Conservation (phyloP, 2,113 vertebrate species). For the Myiagra hebetior region DNA sequence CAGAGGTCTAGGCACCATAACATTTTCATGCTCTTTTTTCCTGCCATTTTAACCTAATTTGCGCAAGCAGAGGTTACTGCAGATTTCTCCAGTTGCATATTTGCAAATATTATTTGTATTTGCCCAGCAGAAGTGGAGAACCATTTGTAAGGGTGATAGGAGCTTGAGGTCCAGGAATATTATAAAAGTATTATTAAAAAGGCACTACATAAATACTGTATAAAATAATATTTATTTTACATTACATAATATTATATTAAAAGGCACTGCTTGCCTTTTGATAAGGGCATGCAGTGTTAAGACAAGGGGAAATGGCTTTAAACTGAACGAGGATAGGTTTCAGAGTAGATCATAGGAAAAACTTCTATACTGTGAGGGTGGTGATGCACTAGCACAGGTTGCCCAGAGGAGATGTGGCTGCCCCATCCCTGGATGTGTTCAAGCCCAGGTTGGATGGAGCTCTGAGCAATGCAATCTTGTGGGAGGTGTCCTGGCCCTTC, state of each 20-base stretch:
- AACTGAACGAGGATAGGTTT: background rate
- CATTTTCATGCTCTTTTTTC: background rate
- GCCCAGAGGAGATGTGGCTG: background rate
- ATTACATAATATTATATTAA: background rate
- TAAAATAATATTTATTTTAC: background rate
- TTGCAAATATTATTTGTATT: background rate
- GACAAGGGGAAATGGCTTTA: background rate
- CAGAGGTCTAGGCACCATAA: background rate
- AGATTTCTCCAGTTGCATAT: background rate
- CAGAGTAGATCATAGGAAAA: background rate
- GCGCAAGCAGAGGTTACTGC: background rate
- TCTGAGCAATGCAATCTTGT: background rate
- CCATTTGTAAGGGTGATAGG: background rate
- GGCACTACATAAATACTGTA: background rate
- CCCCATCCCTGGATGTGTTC: background rate
- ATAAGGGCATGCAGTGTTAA: background rate
- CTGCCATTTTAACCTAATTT: background rate
- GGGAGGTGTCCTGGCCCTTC: background rate
- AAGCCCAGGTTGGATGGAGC: background rate
- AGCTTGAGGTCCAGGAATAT: background rate
- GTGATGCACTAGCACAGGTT: background rate
- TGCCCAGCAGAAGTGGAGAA: background rate
- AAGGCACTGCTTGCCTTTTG: background rate
- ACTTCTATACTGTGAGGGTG: background rate
- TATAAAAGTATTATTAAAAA: background rate